Base-by-base conservation (phyloP, 2,888 invertebrate species). In the Hemaris fuciformis region DNA sequence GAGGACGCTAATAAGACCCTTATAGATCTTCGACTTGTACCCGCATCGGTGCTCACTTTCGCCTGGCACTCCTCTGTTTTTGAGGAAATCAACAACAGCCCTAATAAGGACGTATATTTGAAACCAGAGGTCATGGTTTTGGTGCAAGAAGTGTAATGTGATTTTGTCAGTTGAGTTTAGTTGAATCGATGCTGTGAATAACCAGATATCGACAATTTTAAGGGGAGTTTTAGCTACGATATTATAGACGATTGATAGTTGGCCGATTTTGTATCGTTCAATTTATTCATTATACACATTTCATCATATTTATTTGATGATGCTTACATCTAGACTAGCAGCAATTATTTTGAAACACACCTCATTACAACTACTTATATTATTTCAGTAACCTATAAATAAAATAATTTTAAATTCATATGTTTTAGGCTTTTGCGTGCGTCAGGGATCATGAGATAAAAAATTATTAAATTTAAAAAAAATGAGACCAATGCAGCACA, bases 1-100 rank as follows among this genome's bases (percentile, higher is more conserved):
- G 93, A 93, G 22, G 96, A 96, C 70, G 93, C 94, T 42, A 95
- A 96, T 43, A 95, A 94, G 74, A 95, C 96, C 46, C 93, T 99
- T 76, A 94, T 95, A 0, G 97, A 98, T 77, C 93, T 96, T 58
- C 93, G 95, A 72, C 91, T 99, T 66, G 96, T 97, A 70, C 98
- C 98, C 43, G 96, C 98, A 3, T 94, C 95, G 45, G 93, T 98
- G 74, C 91, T 99, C 60, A 95, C 94, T 64, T 97, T 98, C 85
- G 93, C 94, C 38, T 95, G 95, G 94, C 94, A 95, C 73, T 76
- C 88, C 0, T 90, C 91, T 0, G 85, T 94, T 0, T 81, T 85
- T 0, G 93, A 94, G 13, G 89, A 94, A 60, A 91, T 93, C 7
- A 84, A 83, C 42, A 91, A 88, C 58, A 91, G 93, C 15, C 89